phyloP scores from a whole-genome alignment of 1,140 invertebrate species.

The Heliothis subflexa region DNA sequence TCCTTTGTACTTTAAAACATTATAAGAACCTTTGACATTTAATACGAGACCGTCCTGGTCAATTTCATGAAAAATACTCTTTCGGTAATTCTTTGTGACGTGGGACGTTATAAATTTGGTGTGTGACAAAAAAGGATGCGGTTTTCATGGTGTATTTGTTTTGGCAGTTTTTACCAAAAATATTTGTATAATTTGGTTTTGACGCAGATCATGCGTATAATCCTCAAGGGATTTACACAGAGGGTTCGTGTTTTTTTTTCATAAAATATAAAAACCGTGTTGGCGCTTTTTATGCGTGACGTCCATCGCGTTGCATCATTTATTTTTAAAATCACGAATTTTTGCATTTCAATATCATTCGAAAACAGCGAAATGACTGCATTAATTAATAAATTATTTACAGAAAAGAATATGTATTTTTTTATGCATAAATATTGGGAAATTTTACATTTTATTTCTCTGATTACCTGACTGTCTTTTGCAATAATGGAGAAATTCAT shows the following conservation, averaged over 20 bases:
- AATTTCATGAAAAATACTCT: not conserved
- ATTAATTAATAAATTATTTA: too few species aligned
- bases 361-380: too few species aligned
- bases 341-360: too few species aligned
- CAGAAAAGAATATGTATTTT: too few species aligned
- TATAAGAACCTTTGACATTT: conserved; percentile 22
- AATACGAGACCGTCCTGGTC: not conserved
- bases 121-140: not conserved
- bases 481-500: too few species aligned
- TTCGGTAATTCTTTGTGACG: not conserved
- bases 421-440: too few species aligned
- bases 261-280: not conserved
- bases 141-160: not conserved
- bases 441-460: too few species aligned
- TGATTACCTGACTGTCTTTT: too few species aligned
- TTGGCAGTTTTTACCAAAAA: not conserved
- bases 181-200: not conserved
- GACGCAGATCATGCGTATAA: not conserved
- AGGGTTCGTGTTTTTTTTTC: not conserved
- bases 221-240: conserved; percentile 1
- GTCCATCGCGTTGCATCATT: too few species aligned
- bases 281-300: not conserved
- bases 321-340: too few species aligned
- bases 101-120: not conserved
- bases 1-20: not conserved